Conservation (phyloP, 2,797 vertebrate genomes). For the Propithecus deckenii region DNA sequence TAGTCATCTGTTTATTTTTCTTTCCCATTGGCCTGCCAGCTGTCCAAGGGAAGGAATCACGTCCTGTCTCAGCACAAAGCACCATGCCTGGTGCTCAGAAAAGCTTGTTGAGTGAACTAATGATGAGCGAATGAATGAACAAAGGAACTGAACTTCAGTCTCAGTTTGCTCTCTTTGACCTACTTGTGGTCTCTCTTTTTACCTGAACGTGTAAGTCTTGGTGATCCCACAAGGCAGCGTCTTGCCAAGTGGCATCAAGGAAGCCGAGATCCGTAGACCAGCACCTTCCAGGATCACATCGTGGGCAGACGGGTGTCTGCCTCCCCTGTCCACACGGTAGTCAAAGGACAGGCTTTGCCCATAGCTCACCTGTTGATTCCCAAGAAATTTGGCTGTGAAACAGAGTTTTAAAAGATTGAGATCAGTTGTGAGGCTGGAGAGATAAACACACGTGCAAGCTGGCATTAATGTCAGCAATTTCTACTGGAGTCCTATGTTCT, state of each 20-base stretch:
- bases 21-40: background rate
- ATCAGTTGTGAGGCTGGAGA: background rate
- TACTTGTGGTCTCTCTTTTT: background rate
- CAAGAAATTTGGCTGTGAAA: constrained; percentile 89
- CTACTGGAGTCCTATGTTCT: background rate
- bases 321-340: constrained; percentile 92
- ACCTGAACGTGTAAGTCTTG: constrained; percentile 92
- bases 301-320: constrained; percentile 86
- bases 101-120: background rate
- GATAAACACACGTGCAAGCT: background rate
- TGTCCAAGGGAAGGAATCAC: background rate
- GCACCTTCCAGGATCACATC: constrained; percentile 93
- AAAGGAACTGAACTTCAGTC: background rate
- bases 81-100: background rate
- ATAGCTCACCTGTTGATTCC: constrained; percentile 94
- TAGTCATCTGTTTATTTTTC: background rate
- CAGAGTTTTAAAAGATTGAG: constrained; percentile 25
- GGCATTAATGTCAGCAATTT: background rate
- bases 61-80: background rate
- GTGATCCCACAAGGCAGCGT: constrained; percentile 91
- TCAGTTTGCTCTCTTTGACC: background rate
- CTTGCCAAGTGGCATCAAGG: constrained; percentile 88
- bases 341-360: constrained; percentile 92
- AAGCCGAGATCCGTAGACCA: constrained; percentile 87
- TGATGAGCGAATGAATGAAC: background rate